Percentiles rank a stretch among this genome's conserved stretches.
phyloP scores from a whole-genome alignment of 2,888 invertebrate genomes.

The Nemapogon koenigi region DNA sequence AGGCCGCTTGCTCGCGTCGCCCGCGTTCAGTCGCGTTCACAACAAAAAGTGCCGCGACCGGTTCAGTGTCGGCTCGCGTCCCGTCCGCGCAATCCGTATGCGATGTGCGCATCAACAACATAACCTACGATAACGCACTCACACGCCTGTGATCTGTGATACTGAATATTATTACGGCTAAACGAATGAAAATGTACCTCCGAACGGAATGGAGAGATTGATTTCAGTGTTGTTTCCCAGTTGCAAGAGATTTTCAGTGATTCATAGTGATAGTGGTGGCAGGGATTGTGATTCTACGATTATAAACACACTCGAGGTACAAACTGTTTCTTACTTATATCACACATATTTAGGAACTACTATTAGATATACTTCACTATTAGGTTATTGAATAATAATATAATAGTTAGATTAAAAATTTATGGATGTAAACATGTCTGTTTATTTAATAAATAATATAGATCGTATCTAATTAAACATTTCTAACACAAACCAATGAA shows the following conservation, averaged over 20 bases:
- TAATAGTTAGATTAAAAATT: too few relatives aligned
- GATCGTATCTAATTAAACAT: too few relatives aligned
- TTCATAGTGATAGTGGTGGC: constrained; percentile 57
- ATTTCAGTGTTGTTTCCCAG: constrained; percentile 54
- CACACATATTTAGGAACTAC: too few relatives aligned
- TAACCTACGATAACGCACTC: too few relatives aligned
- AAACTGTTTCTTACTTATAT: too few relatives aligned
- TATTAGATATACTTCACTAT: too few relatives aligned
- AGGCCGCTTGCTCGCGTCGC: constrained; percentile 27
- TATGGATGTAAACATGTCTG: too few relatives aligned
- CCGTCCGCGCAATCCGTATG: constrained; percentile 42
- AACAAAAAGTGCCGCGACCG: constrained; percentile 61
- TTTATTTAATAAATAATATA: too few relatives aligned
- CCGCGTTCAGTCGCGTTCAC: constrained; percentile 51
- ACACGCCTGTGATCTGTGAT: constrained; percentile 44
- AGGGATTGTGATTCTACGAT: constrained; percentile 44
- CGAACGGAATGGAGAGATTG: constrained; percentile 57
- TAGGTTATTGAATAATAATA: too few relatives aligned
- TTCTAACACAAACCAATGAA: too few relatives aligned
- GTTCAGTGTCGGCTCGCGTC: constrained; percentile 66
- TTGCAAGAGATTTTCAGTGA: constrained; percentile 48
- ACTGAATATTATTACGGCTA: constrained; percentile 11
- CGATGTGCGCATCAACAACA: too few relatives aligned
- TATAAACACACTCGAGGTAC: constrained; percentile 52
- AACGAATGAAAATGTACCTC: constrained; percentile 39